phyloP scores from a whole-genome alignment of 1,140 invertebrate species.

The Hylyphantes graminicola region DNA sequence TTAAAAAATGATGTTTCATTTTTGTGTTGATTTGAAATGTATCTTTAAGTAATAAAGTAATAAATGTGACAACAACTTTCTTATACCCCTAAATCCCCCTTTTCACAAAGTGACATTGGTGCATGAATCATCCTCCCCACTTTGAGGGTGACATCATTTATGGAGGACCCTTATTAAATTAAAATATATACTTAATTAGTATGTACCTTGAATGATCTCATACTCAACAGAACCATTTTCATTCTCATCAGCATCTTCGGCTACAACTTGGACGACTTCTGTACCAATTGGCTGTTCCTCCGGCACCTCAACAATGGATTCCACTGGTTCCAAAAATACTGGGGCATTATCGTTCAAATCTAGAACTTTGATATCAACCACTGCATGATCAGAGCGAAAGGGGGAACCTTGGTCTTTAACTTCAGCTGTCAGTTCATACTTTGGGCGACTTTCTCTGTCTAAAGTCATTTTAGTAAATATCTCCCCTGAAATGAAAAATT shows the following conservation, averaged over 20 bases:
- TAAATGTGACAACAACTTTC: neutral
- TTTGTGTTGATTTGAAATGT: neutral
- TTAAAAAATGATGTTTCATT: neutral
- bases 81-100: no score
- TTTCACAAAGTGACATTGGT: no score
- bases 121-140: no score
- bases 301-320: constrained; percentile 86
- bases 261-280: constrained; percentile 78
- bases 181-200: no score
- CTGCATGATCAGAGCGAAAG: constrained; percentile 74
- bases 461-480: constrained; percentile 83
- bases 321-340: constrained; percentile 86
- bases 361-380: constrained; percentile 77
- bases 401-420: constrained; percentile 87
- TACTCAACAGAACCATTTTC: constrained; percentile 83
- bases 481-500: constrained; percentile 74
- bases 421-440: constrained; percentile 85
- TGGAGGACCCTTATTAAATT: no score
- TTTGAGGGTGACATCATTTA: no score
- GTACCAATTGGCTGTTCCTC: constrained; percentile 88
- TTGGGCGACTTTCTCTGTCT: constrained; percentile 82
- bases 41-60: neutral
- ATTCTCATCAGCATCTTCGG: constrained; percentile 83
- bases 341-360: constrained; percentile 94
- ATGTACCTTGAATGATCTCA: constrained; percentile 72